Evolutionary conservation across 1,140 invertebrate genomes (phyloP), one percentile per base, ranked within the genome.

Genomic region (Trichoplusia ni): DNA sequence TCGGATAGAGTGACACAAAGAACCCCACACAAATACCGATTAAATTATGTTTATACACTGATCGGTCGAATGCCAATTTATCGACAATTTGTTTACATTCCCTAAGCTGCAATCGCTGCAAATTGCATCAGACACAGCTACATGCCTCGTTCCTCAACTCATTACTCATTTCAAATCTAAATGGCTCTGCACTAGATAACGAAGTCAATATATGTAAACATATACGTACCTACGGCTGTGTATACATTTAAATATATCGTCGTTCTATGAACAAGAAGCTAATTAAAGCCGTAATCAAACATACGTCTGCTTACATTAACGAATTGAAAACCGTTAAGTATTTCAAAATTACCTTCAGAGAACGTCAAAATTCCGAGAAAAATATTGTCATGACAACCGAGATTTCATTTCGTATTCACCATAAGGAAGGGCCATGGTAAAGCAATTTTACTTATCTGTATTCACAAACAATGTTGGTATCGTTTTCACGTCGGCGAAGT

Each of bases 131-230:
- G 25, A 47, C 25, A 47, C 25, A 16, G 44, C 29, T 47, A 11
- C 9, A 29, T 47, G 44, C 44, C 2, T 47, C 44, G 25, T 31
- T 29, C 14, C 44, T 47, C 44, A 16, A 16, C 7, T 47, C 44
- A 29, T 16, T 31, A 31, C 44, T 47, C 44, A 47, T 46, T 46
- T 27, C 21, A 27, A 46, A 46, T 46, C 44, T 31, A 47, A 31
- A 47, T 47, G 44, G 44, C 25, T 47, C 29, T 29, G 16, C 16
- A 31, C 44, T 18, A 47, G 7, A 47, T 47, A 47, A 25, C n/a
- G 16, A 47, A 47, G 14, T 0, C 6, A 21, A 42, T 42, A 4
- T 21, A n/a, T 21, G 21, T 42, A 14, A 21, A n/a, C n/a, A n/a
- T n/a, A n/a, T n/a, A n/a, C n/a, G n/a, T n/a, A n/a, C n/a, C n/a